These are phyloP conservation scores for Acronicta leporina DNA, from an alignment of 2,888 invertebrate species.

Conservation along the genomic window DNA sequence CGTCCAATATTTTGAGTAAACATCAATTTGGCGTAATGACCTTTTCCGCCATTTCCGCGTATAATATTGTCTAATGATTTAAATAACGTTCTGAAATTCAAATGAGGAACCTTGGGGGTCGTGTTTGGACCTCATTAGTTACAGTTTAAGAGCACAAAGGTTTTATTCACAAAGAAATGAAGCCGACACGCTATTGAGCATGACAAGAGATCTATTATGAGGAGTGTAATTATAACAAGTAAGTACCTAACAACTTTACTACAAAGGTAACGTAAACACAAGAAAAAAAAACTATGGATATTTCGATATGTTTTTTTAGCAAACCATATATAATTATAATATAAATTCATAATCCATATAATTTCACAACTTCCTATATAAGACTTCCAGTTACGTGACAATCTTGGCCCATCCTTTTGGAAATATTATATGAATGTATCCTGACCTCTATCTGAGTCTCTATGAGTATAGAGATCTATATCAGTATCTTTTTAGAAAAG, in stretches of 20 bases:
- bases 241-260: conserved; percentile 28
- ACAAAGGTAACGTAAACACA: conserved; percentile 21
- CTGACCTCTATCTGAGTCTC: too few species aligned
- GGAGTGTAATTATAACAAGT: conserved; percentile 50
- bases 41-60: conserved; percentile 55
- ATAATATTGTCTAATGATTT: conserved; percentile 65
- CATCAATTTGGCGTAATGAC: conserved; percentile 76
- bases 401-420: too few species aligned
- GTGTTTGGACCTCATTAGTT: conserved; percentile 66
- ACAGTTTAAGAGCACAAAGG: conserved; percentile 43
- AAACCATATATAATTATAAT: too few species aligned
- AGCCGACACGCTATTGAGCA: conserved; percentile 54
- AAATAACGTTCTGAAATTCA: conserved; percentile 50
- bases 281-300: conserved; percentile 14
- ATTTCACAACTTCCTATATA: too few species aligned
- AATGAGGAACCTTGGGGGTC: conserved; percentile 47
- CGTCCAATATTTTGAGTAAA: conserved; percentile 74
- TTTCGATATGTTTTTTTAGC: conserved; percentile 1
- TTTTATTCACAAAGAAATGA: conserved; percentile 28
- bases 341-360: too few species aligned
- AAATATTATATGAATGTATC: too few species aligned
- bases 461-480: too few species aligned
- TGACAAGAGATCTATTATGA: conserved; percentile 59
- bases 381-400: too few species aligned
- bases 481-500: too few species aligned